Conservation (phyloP, 2,113 vertebrate species). For the Rutilus rutilus region DNA sequence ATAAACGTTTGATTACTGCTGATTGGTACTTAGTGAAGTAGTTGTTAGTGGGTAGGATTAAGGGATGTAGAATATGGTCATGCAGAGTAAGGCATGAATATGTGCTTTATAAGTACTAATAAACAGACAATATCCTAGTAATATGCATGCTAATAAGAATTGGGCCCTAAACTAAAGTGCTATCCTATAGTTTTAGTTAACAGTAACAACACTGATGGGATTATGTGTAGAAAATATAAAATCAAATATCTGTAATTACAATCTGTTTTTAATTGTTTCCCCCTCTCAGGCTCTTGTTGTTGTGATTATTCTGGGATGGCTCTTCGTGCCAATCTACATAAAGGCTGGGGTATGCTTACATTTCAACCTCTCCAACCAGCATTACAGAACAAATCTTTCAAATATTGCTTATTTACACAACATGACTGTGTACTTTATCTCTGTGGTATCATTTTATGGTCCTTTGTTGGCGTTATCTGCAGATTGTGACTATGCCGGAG, state of each 20-base stretch:
- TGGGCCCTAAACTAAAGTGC: no score
- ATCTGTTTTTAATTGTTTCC: background rate
- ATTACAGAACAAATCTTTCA: background rate
- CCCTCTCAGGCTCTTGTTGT: conserved; percentile 84
- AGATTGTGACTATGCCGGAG: conserved; percentile 98
- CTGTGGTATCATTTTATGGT: background rate
- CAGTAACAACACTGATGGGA: background rate
- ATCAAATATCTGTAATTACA: background rate
- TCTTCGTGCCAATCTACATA: conserved; percentile 96
- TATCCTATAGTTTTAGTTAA: background rate
- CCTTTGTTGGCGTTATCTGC: conserved; percentile 9
- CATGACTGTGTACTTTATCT: background rate
- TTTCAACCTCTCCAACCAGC: background rate
- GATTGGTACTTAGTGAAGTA: no score
- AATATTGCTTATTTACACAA: background rate
- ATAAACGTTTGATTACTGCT: no score
- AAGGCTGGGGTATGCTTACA: conserved; percentile 88
- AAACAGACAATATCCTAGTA: no score
- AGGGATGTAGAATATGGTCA: no score
- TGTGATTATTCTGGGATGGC: conserved; percentile 89
- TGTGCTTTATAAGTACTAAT: no score
- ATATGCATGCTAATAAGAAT: no score
- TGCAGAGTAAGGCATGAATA: no score
- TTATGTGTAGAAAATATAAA: background rate
- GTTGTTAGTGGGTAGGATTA: no score